Base-by-base conservation (phyloP, 2,113 vertebrate genomes). In the Petroica traversi region DNA sequence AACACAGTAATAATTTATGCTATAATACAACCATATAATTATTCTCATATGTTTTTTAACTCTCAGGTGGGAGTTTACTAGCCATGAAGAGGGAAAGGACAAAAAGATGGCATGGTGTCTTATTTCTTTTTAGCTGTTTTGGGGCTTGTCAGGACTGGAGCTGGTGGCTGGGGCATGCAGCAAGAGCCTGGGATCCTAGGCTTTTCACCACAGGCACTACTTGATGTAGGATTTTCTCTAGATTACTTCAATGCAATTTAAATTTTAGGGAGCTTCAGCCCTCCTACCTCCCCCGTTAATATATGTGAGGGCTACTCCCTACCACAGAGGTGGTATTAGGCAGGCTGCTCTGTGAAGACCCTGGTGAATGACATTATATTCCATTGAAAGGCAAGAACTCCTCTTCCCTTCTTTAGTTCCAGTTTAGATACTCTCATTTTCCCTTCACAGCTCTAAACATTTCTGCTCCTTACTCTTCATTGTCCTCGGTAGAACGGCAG, bases 231-330 rank as follows among this genome's bases (percentile, higher is more conserved):
- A 38, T 68, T 88, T 85, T 4, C 40, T 72, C 9, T 75, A 51
- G 59, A 68, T 51, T 24, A 16, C 15, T 59, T 82, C n/a, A 75
- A n/a, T 68, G 24, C 13, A 36, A 48, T 38, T 67, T 31, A 26
- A 78, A 33, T 1, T 64, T 7, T 16, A 49, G 33, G 24, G 29
- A 89, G 14, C 7, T 52, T 72, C 62, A 59, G 6, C 19, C 7
- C n/a, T n/a, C n/a, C n/a, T n/a, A n/a, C n/a, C n/a, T n/a, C n/a
- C 2, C 14, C 6, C 29, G 16, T 38, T 26, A 82, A 46, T 59
- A 57, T 20, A 31, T 6, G 4, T 3, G 16, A 64, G 8, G 31
- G 8, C 38, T 69, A 36, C 11, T 33, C 40, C 1, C 0, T 38
- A 14, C 11, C 31, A n/a, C n/a, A n/a, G n/a, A n/a, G 36, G 14